Percentiles rank a stretch among this genome's conserved stretches.
phyloP scores from a whole-genome alignment of 2,888 invertebrate genomes.

The Amiota communis region DNA sequence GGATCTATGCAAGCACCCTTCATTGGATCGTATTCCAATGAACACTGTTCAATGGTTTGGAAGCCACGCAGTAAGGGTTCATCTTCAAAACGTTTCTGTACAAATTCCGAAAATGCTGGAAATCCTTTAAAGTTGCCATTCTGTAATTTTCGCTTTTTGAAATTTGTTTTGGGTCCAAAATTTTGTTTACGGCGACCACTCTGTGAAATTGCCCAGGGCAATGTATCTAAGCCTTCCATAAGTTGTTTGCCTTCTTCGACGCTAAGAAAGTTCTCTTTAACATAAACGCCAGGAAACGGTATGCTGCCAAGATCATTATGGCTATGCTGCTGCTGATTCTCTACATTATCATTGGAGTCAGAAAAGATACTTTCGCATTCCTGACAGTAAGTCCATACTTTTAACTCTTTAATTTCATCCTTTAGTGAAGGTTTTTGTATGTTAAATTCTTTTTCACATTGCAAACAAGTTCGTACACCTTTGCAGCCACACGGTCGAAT shows the following conservation, averaged over 20 bases:
- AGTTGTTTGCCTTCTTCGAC: slow-evolving; percentile 80
- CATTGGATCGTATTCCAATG: slow-evolving; percentile 90
- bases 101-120: slow-evolving; percentile 84
- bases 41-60: slow-evolving; percentile 94
- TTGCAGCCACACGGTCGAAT: slow-evolving; percentile 90
- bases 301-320: slow-evolving; percentile 43
- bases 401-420: slow-evolving; percentile 73
- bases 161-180: slow-evolving; percentile 98
- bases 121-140: slow-evolving; percentile 88
- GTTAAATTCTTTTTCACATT: slow-evolving; percentile 84
- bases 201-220: slow-evolving; percentile 93
- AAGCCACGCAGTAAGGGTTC: slow-evolving; percentile 80
- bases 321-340: background rate
- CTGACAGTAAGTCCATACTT: slow-evolving; percentile 84
- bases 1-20: slow-evolving; percentile 97
- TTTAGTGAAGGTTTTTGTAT: slow-evolving; percentile 72
- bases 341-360: slow-evolving; percentile 78
- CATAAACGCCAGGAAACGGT: slow-evolving; percentile 79
- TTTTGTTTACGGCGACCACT: slow-evolving; percentile 98
- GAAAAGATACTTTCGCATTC: slow-evolving; percentile 83
- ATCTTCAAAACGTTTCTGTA: slow-evolving; percentile 82
- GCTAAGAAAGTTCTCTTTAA: slow-evolving; percentile 83
- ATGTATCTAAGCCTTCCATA: slow-evolving; percentile 81
- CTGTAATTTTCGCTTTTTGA: slow-evolving; percentile 91
- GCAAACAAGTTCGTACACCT: slow-evolving; percentile 87